Base-by-base conservation (phyloP, 2,888 invertebrate genomes). In the Pseudolycoriella hygida region DNA sequence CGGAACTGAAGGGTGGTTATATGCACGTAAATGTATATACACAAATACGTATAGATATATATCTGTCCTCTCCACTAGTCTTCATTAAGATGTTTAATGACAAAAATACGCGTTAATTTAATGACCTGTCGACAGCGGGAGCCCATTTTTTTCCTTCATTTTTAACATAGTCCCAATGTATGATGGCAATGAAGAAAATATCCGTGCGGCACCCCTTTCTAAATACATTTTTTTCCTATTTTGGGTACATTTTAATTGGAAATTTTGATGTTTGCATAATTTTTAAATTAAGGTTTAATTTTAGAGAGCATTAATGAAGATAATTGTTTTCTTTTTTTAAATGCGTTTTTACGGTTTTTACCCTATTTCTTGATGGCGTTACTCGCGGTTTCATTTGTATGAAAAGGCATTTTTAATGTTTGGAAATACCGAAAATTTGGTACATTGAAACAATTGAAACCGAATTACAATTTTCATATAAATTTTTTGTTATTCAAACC, bases 61-160 rank as follows among this genome's bases (percentile, higher is more conserved):
- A 14, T 14, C n/a, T n/a, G n/a, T n/a, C 34, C 12, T 14, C 15
- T 34, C 17, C 14, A 39, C 39, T 39, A 42, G 48, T 49, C 49
- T 50, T 50, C 50, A 50, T 50, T 50, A 48, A 49, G 48, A 49
- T 49, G 47, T 49, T 50, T 50, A 50, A 50, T 49, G 48, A 50
- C 46, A 49, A 49, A 50, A 50, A 46, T 49, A 45, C 45, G 44
- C 48, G 49, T 50, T 50, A 43, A 46, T 49, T 48, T 48, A 48
- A 49, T 49, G 45, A 47, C 40, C 46, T 49, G 49, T 47, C 46
- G 49, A 49, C 50, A 50, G 50, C 49, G 49, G 50, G 47, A 44
- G 40, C 45, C 46, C 42, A 44, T 44, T 44, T 31, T 40, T 44
- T 17, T 39, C 12, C 19, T 19, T 20, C 31, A 17, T 44, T 17